Conservation (phyloP, 2,797 vertebrate species). For the Myotis findleyi region DNA sequence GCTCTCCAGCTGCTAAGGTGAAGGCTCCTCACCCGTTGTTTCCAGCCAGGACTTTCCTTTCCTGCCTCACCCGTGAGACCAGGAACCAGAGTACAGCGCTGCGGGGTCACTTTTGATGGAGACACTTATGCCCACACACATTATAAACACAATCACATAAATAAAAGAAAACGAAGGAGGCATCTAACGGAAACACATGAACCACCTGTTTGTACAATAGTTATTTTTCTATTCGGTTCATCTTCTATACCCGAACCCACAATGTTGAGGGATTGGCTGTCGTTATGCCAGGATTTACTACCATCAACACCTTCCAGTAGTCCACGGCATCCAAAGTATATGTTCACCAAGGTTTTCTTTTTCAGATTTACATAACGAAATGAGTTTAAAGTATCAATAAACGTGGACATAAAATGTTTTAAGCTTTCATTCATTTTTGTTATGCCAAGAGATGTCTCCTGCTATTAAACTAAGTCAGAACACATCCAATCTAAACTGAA, state of each 20-base stretch:
- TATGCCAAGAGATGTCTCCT: background rate
- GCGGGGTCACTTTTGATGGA: background rate
- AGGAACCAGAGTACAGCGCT: background rate
- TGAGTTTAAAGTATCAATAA: background rate
- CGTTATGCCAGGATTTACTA: background rate
- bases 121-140: background rate
- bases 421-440: constrained; percentile 17
- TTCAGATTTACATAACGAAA: background rate
- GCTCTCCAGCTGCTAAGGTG: background rate
- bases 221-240: background rate
- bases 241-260: background rate
- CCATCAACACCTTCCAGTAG: background rate
- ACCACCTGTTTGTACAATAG: background rate
- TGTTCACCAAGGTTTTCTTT: background rate
- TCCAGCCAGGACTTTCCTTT: background rate
- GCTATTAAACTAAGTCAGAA: background rate
- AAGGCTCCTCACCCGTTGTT: background rate
- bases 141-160: background rate
- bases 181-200: background rate
- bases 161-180: background rate
- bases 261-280: background rate
- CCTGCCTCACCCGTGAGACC: background rate
- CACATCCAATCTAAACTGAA: background rate
- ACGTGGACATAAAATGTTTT: background rate
- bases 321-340: background rate